Percentiles rank a stretch among this genome's conserved stretches.
Conservation (phyloP, 2,113 vertebrate genomes). For the Spizaetus ornatus region DNA sequence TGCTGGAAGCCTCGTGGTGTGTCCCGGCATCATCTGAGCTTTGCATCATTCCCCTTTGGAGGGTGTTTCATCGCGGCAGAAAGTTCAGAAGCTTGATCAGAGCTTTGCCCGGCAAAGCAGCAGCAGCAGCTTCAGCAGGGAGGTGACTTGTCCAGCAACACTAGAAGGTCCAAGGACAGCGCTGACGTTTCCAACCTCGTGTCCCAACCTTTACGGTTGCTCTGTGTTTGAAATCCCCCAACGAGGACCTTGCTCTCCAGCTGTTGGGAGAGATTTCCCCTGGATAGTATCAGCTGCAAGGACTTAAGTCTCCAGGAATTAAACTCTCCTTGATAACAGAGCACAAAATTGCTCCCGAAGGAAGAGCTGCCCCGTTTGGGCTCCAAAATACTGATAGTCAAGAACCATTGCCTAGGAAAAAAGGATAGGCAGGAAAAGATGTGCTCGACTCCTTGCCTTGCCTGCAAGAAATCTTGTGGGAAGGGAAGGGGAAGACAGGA, state of each 20-base stretch:
- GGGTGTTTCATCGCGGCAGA: accelerated
- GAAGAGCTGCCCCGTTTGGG: neutral
- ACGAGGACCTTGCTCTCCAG: neutral
- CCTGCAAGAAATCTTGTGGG: neutral
- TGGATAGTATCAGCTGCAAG: accelerated
- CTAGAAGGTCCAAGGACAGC: neutral
- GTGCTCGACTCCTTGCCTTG: neutral
- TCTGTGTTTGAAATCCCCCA: neutral
- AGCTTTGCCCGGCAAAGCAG: neutral
- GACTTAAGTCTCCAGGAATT: neutral
- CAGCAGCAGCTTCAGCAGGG: neutral
- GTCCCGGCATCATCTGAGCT: neutral
- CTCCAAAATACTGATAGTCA: neutral
- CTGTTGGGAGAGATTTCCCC: neutral
- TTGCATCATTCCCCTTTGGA: neutral
- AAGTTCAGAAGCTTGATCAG: neutral
- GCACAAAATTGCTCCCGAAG: neutral
- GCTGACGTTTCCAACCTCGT: accelerated
- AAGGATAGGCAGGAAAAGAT: neutral
- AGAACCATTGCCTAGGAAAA: neutral
- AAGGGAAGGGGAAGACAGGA: neutral
- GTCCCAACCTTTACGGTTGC: neutral
- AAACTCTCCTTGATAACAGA: neutral
- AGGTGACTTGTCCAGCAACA: neutral
- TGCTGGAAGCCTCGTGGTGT: neutral